Evolutionary conservation across 30 jellyfish, hydroid and myxozoan genomes (phyloP), one percentile per base, ranked within the genome.

Genomic region (Aurelia coerulea): DNA sequence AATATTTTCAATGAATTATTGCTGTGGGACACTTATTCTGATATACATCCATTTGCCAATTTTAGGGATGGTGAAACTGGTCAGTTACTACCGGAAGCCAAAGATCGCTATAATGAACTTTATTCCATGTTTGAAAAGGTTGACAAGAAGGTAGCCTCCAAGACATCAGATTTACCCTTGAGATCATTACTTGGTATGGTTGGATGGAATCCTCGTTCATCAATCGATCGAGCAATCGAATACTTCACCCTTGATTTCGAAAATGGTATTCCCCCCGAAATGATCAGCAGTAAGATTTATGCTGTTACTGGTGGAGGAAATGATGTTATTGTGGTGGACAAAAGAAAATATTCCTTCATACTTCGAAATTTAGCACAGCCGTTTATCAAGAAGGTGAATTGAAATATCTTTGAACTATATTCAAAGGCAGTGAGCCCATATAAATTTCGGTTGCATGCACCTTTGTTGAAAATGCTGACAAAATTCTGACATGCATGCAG

Each of bases 191-290:
- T 93, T 34, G 73, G 89, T 2, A 76, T 78, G 97, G 84, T 58
- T 2, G 98, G 97, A 5, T 93, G 97, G 97, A 64, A 81, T 37
- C 65, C 86, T 13, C 18, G 46, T 10, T 62, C 97, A 6, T 31
- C 66, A 11, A 37, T 86, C 50, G 65, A 83, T 35, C 68, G 76
- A 60, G 97, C 98, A 17, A 18, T 80, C 16, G 97, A 88, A 74
- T 93, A 62, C 68, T 79, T 16, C 64, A 64, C 14, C 23, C 78
- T 75, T 67, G 97, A 93, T 73, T 84, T 88, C 49, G 88, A 88
- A 65, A 88, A 83, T 31, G 98, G 98, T 1, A 79, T 88, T 35
- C 39, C 87, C 3, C 94, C 98, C 5, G 88, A 78, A 8, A 81
- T 60, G 13, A 50, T 80, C 15, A 68, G 85, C 41, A 68, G 82